Evolutionary conservation across 2,888 invertebrate genomes (phyloP).

Genomic region (Mesopsocus fuscifrons): DNA sequence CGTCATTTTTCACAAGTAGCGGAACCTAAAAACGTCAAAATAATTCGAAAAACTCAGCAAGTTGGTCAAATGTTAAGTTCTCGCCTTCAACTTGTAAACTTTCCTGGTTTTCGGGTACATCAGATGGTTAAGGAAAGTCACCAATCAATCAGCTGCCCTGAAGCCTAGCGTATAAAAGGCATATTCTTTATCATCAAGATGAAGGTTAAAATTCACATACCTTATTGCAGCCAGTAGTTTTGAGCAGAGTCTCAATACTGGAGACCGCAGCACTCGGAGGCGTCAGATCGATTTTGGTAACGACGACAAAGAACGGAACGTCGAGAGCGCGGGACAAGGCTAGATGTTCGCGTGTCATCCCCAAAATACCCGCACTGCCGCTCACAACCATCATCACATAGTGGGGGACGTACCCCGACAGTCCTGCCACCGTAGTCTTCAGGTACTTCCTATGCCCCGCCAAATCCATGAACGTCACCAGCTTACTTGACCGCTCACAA

Average conservation of each 20-base stretch:
- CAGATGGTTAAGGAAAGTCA: no score
- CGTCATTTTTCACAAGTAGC: constrained; percentile 40
- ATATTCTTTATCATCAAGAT: no score
- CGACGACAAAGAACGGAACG: constrained; percentile 80
- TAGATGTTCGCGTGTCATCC: constrained; percentile 81
- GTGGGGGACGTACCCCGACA: constrained; percentile 83
- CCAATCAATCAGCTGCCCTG: no score
- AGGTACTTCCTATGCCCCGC: constrained; percentile 94
- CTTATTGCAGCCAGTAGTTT: constrained; percentile 41
- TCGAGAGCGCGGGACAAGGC: constrained; percentile 61
- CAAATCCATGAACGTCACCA: constrained; percentile 87
- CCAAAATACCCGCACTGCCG: constrained; percentile 56
- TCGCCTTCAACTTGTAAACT: no score
- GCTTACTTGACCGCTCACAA: constrained; percentile 76
- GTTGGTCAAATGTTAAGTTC: no score
- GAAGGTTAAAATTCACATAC: no score
- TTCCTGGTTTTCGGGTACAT: no score
- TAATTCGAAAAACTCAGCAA: constrained; percentile 11
- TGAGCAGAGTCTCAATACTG: constrained; percentile 39
- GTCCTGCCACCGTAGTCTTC: constrained; percentile 83
- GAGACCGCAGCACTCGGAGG: constrained; percentile 31
- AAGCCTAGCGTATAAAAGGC: no score
- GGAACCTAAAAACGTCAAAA: constrained; percentile 30
- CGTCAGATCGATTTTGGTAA: constrained; percentile 87
- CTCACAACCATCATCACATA: constrained; percentile 71